Percentiles rank a stretch among this genome's conserved stretches.
These are phyloP conservation scores for Phrynocephalus vlangalii DNA, from an alignment of 2,797 vertebrate species.

Conservation along the genomic window DNA sequence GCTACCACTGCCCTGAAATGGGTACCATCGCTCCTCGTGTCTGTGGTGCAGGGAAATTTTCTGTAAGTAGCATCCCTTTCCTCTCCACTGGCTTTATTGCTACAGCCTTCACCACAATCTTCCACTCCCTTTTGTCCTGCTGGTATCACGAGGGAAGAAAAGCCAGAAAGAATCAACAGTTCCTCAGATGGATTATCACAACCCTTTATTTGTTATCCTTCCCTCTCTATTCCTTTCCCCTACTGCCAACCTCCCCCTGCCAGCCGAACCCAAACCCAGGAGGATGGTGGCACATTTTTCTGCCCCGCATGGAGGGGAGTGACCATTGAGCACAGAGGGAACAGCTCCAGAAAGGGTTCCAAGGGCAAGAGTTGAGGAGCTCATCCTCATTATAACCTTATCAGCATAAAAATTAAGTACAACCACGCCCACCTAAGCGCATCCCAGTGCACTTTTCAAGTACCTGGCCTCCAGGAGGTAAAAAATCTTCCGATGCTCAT, in stretches of 20 bases:
- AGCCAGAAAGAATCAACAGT: not conserved
- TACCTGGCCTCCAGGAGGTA: no score
- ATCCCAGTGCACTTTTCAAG: no score
- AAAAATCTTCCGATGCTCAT: no score
- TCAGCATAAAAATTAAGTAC: no score
- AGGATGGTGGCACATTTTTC: not conserved
- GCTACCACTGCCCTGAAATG: conserved; percentile 86
- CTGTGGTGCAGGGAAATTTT: conserved; percentile 89
- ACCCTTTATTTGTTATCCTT: not conserved
- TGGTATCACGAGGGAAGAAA: not conserved
- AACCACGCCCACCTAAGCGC: no score
- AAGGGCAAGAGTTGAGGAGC: not conserved
- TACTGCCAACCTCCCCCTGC: not conserved
- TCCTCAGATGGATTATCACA: no score
- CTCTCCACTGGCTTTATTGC: not conserved
- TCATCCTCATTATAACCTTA: no score
- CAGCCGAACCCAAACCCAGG: not conserved
- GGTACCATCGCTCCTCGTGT: conserved; percentile 82
- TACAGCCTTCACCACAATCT: no score
- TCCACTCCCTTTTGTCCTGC: not conserved
- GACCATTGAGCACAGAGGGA: not conserved
- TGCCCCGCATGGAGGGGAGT: not conserved
- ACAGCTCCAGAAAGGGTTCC: not conserved
- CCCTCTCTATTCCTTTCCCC: not conserved
- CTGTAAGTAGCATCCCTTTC: conserved; percentile 79